Evolutionary conservation across 2,797 vertebrate genomes (phyloP).

Genomic region (Australoheros facetus): DNA sequence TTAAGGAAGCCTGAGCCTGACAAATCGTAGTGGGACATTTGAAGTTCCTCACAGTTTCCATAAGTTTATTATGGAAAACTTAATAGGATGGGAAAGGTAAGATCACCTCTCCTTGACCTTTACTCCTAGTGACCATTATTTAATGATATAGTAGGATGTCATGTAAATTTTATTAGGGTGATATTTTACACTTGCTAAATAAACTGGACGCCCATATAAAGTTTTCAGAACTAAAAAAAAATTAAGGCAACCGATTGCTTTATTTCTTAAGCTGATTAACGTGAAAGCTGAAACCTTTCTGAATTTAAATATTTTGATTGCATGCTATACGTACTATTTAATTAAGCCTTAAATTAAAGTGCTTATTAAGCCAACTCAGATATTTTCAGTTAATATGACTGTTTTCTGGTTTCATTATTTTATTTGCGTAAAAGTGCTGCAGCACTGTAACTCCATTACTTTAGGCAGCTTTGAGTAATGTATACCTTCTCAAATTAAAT

Average conservation of each 20-base stretch:
- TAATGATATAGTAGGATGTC: background rate
- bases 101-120: constrained; percentile 10
- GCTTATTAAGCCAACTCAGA: background rate
- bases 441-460: background rate
- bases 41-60: constrained; percentile 31
- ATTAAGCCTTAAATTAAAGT: background rate
- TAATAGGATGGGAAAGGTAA: background rate
- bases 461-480: background rate
- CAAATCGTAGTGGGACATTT: constrained; percentile 33
- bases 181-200: background rate
- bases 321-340: background rate
- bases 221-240: background rate
- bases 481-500: background rate
- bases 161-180: background rate
- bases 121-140: background rate
- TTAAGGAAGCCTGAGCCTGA: constrained; percentile 48
- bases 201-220: background rate
- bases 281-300: background rate
- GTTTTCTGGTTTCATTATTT: background rate
- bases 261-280: background rate
- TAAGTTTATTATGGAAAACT: background rate
- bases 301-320: constrained; percentile 8
- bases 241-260: accelerated
- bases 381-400: background rate
- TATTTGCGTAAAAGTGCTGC: background rate